phyloP scores from a whole-genome alignment of 2,888 invertebrate species.

The Axea sp. region DNA sequence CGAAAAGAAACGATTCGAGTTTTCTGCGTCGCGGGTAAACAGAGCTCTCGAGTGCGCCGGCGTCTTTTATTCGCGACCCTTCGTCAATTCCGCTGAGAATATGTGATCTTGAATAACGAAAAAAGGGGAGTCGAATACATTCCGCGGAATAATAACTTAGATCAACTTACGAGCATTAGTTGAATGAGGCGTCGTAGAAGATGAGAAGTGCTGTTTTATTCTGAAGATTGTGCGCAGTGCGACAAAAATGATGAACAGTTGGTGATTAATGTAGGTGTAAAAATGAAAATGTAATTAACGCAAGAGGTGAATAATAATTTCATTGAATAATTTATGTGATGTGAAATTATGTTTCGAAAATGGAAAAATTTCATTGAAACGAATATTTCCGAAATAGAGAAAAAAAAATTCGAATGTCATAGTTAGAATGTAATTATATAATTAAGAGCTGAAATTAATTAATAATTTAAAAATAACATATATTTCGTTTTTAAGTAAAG shows the following conservation, averaged over 20 bases:
- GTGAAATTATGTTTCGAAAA: too few species aligned
- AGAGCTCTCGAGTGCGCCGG: conserved; percentile 46
- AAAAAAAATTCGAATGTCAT: too few species aligned
- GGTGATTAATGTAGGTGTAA: conserved; percentile 5
- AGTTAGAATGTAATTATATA: too few species aligned
- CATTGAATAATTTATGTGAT: too few species aligned
- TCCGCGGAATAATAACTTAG: conserved; percentile 52
- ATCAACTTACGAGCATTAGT: conserved; percentile 53
- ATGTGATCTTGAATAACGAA: conserved; percentile 53
- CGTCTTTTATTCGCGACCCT: conserved; percentile 60
- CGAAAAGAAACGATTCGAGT: conserved; percentile 57
- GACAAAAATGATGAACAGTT: background rate
- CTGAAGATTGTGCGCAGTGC: background rate
- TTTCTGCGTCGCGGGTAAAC: conserved; percentile 57
- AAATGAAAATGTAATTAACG: background rate
- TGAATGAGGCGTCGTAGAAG: conserved; percentile 18
- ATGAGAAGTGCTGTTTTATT: conserved; percentile 31
- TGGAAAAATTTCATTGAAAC: too few species aligned
- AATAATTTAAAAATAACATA: too few species aligned
- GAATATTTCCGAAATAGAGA: too few species aligned
- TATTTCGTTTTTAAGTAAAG: too few species aligned
- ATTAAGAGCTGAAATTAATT: too few species aligned
- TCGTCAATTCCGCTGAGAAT: conserved; percentile 55
- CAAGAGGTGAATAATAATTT: background rate
- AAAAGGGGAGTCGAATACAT: conserved; percentile 39